Evolutionary conservation across 2,888 invertebrate genomes (phyloP).

Genomic region (Dryobotodes eremita): DNA sequence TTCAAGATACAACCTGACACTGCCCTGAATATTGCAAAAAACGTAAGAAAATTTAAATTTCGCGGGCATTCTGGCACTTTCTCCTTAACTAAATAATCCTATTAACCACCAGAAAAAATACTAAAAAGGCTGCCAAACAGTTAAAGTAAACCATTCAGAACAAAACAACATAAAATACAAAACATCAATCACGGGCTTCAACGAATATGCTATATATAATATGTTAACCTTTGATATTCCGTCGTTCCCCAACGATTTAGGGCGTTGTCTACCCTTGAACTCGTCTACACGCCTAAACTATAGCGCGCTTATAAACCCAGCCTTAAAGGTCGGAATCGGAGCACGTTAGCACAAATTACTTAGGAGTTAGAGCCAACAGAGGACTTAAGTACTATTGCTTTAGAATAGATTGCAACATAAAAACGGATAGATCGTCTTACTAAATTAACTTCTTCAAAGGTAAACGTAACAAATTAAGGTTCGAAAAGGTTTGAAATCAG

Average conservation of each 20-base stretch:
- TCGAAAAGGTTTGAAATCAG: neutral
- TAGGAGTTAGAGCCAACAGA: conserved; percentile 40
- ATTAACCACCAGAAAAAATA: neutral
- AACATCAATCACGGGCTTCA: conserved; percentile 38
- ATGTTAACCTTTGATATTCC: conserved; percentile 59
- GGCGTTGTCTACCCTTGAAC: conserved; percentile 70
- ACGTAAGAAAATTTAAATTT: no score
- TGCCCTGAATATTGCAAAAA: no score
- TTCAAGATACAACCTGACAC: no score
- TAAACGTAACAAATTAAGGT: neutral
- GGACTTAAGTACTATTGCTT: conserved; percentile 51
- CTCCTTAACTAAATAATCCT: neutral
- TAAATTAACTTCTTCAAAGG: conserved; percentile 20
- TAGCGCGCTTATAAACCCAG: conserved; percentile 49
- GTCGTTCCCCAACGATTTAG: conserved; percentile 41
- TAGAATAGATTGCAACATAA: conserved; percentile 51
- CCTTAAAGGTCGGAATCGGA: conserved; percentile 60
- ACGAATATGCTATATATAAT: conserved; percentile 35
- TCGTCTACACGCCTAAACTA: conserved; percentile 61
- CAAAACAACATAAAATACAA: conserved; percentile 13
- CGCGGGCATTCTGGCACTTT: no score
- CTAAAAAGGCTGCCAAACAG: neutral
- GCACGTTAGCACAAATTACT: conserved; percentile 43
- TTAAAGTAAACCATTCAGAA: conserved; percentile 26
- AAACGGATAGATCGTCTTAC: conserved; percentile 38